Evolutionary conservation across 1,140 invertebrate species (phyloP).

Genomic region (Cephus cinctus): DNA sequence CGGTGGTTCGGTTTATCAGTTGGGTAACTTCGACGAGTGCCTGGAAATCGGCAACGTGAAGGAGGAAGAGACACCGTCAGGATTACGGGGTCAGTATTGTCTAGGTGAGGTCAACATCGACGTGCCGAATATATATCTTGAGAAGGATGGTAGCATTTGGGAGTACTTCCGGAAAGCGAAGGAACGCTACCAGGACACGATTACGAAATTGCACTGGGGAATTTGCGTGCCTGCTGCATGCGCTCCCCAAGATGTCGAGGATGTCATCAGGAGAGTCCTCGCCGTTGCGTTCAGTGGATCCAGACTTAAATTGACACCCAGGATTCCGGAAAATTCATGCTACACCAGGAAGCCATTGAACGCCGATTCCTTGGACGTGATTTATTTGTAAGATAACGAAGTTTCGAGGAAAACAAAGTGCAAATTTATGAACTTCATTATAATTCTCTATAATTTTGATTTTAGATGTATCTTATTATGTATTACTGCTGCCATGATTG

Average conservation of each 20-base stretch:
- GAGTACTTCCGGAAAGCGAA: conserved; percentile 26
- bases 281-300: conserved; percentile 51
- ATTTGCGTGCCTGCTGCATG: conserved; percentile 65
- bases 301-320: conserved; percentile 42
- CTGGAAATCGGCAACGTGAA: conserved; percentile 44
- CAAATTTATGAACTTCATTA: conserved; percentile 15
- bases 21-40: conserved; percentile 72
- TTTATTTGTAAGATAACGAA: conserved; percentile 58
- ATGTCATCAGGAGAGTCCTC: conserved; percentile 57
- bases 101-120: conserved; percentile 56
- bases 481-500: conserved; percentile 32
- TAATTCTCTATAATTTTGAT: conserved; percentile 11
- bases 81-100: conserved; percentile 63
- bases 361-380: conserved; percentile 54
- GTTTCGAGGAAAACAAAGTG: conserved; percentile 10
- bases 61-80: conserved; percentile 21
- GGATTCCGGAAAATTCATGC: conserved; percentile 54
- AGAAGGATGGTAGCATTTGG: conserved; percentile 28
- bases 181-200: conserved; percentile 45
- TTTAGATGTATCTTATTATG: conserved; percentile 37
- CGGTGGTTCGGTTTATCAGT: conserved; percentile 62
- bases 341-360: conserved; percentile 50
- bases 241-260: conserved; percentile 51
- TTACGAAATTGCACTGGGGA: conserved; percentile 61
- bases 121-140: conserved; percentile 28